Conservation (phyloP, 37 sponge, comb jelly and placozoan genomes). For the Beroe forskalii region DNA sequence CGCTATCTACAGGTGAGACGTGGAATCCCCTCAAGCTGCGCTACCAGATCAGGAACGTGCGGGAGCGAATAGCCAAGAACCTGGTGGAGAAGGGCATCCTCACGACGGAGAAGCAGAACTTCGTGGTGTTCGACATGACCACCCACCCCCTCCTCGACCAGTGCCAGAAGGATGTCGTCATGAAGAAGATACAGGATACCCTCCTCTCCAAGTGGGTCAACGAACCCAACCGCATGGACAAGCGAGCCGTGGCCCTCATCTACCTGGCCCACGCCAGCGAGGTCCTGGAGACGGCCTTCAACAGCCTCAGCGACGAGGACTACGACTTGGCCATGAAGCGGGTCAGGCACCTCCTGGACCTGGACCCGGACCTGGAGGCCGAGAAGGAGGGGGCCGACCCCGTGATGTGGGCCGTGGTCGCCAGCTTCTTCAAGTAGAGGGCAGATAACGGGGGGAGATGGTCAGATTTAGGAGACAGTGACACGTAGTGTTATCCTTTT, state of each 20-base stretch:
- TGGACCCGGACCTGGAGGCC: slow-evolving; percentile 90
- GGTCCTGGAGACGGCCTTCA: slow-evolving; percentile 95
- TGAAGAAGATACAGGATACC: slow-evolving; percentile 88
- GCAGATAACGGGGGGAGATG: too few species aligned
- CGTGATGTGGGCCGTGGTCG: slow-evolving; percentile 88
- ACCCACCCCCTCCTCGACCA: slow-evolving; percentile 95
- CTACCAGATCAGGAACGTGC: slow-evolving; percentile 93
- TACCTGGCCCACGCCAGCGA: slow-evolving; percentile 93
- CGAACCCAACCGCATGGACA: slow-evolving; percentile 89
- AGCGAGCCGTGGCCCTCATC: slow-evolving; percentile 81
- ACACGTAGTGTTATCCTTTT: too few species aligned
- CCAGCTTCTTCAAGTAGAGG: slow-evolving; percentile 89
- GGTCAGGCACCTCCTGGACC: slow-evolving; percentile 83
- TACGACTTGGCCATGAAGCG: slow-evolving; percentile 97
- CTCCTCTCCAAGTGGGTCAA: slow-evolving; percentile 92
- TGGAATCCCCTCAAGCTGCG: slow-evolving; percentile 98
- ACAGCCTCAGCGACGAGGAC: slow-evolving; percentile 90
- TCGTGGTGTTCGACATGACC: slow-evolving; percentile 98
- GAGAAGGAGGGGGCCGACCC: slow-evolving; percentile 76
- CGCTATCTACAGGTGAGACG: slow-evolving; percentile 81
- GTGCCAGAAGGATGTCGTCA: slow-evolving; percentile 81
- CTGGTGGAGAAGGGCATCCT: slow-evolving; percentile 97
- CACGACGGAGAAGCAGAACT: slow-evolving; percentile 98
- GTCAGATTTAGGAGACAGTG: too few species aligned
- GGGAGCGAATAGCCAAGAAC: slow-evolving; percentile 97